Base-by-base conservation (phyloP, 2,113 vertebrate species). In the Mormoops blainvillei region DNA sequence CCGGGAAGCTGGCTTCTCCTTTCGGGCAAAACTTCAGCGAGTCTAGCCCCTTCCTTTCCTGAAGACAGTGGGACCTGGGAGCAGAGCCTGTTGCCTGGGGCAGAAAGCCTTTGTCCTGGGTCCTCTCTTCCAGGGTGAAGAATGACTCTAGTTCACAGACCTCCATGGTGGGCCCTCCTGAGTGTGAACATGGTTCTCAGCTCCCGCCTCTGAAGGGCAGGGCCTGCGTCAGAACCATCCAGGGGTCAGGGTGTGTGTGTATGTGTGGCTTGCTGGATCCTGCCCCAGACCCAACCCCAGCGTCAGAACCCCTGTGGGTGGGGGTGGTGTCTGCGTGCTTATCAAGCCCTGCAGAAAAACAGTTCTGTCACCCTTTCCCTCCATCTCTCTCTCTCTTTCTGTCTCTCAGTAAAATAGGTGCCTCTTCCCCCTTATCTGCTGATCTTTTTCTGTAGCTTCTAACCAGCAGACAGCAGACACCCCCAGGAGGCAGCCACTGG, bases 401-500 rank as follows among this genome's bases (percentile, higher is more conserved):
- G 31, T 24, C 36, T 16, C 1, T 71, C 2, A 5, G 5, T 5
- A 13, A 52, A 15, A 16, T 2, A 41, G 58, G 33, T 12, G 9
- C 41, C 31, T 61, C 61, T 56, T 2, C 26, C 20, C 12, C 31
- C 16, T 22, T 3, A 8, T 3, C 58, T 43, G 16, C 16, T 19
- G 41, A 7, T 18, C 78, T 20, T 18, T 28, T 26, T 52, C 45
- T 24, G 7, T 12, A 0, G 12, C 28, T 63, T 31, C 20, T 24
- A 3, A 9, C 5, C 28, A 1, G 24, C 41, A 31, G 50, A 33
- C 45, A 6, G 61, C n/a, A n/a, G n/a, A n/a, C 26, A 36, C 10
- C 24, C 9, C 22, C 0, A 24, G 7, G 38, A 38, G 16, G 22
- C 16, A 5, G 26, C 71, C 7, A 7, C 1, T 16, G 5, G 41